Evolutionary conservation across 2,888 invertebrate species (phyloP).

Genomic region (Vandiemenella viatica): DNA sequence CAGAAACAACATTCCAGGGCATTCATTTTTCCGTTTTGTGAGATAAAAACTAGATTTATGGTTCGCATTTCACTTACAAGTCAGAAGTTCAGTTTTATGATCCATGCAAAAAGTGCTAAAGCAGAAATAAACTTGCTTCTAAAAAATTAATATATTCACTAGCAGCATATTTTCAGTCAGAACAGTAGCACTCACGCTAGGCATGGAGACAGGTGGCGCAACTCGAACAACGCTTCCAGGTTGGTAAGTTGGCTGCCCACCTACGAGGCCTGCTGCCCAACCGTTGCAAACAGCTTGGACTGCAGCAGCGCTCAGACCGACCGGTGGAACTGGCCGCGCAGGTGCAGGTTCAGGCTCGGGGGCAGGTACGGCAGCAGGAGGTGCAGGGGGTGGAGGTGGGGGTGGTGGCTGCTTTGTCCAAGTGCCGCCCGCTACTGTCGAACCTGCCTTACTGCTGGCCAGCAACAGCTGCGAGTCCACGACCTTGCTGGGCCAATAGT

Average conservation of each 20-base stretch:
- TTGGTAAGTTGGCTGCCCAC: slow-evolving; percentile 30
- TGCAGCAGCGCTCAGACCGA: slow-evolving; percentile 13
- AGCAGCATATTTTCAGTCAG: no score
- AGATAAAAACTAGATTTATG: no score
- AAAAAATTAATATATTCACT: no score
- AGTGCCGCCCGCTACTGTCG: slow-evolving; percentile 15
- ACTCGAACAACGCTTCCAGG: slow-evolving; percentile 27
- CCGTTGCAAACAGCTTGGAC: slow-evolving; percentile 30
- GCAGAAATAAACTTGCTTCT: no score
- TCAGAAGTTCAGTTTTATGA: no score
- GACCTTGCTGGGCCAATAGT: slow-evolving; percentile 85
- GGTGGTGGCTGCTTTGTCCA: slow-evolving; percentile 19
- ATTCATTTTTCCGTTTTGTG: no score
- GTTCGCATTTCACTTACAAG: no score
- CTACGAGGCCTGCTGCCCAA: slow-evolving; percentile 32
- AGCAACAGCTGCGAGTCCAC: slow-evolving; percentile 66
- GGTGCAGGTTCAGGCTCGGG: slow-evolving; percentile 22
- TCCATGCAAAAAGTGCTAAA: no score
- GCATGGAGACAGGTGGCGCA: slow-evolving; percentile 22
- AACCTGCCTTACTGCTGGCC: slow-evolving; percentile 27
- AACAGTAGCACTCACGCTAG: slow-evolving; percentile 28
- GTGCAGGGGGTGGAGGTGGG: slow-evolving; percentile 11
- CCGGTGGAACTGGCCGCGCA: slow-evolving; percentile 1
- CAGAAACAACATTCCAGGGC: no score
- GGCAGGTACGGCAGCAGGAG: slow-evolving; percentile 45